A percentile compares a stretch with the other conserved stretches of the same genome.
Evolutionary conservation across 2,113 vertebrate genomes (phyloP).

Genomic region (Brienomyrus longianalis): DNA sequence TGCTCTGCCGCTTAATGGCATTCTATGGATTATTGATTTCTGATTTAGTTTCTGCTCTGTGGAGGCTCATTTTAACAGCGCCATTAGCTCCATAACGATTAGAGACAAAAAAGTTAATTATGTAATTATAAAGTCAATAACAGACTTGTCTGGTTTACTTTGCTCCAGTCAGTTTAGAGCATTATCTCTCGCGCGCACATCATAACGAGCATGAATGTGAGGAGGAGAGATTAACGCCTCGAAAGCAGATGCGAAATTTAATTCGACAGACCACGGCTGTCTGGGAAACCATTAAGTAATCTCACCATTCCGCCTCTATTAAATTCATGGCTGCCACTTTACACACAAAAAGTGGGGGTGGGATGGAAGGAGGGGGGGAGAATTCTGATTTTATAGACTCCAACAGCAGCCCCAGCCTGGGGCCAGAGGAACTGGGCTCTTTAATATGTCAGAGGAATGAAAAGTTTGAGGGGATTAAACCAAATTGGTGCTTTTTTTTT

Average conservation of each 20-base stretch:
- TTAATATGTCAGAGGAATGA: constrained; percentile 85
- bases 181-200: constrained; percentile 83
- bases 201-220: constrained; percentile 79
- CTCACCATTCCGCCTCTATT: constrained; percentile 81
- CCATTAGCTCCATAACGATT: constrained; percentile 96
- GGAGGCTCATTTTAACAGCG: constrained; percentile 88
- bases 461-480: constrained; percentile 74
- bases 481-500: constrained; percentile 46
- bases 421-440: constrained; percentile 67
- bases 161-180: constrained; percentile 85
- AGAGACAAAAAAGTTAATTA: constrained; percentile 99
- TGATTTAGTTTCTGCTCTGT: constrained; percentile 85
- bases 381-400: constrained; percentile 71
- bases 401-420: constrained; percentile 56
- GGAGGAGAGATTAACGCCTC: constrained; percentile 79
- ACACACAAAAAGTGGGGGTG: constrained; percentile 77
- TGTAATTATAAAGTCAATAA: constrained; percentile 98
- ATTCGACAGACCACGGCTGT: constrained; percentile 79
- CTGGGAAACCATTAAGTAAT: constrained; percentile 93
- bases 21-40: constrained; percentile 98
- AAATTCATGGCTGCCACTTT: constrained; percentile 76
- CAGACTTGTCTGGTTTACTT: constrained; percentile 90
- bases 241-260: constrained; percentile 85
- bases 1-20: constrained; percentile 77
- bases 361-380: constrained; percentile 49